Base-by-base conservation (phyloP, 2,888 invertebrate species). In the Linnaemya vulpina region DNA sequence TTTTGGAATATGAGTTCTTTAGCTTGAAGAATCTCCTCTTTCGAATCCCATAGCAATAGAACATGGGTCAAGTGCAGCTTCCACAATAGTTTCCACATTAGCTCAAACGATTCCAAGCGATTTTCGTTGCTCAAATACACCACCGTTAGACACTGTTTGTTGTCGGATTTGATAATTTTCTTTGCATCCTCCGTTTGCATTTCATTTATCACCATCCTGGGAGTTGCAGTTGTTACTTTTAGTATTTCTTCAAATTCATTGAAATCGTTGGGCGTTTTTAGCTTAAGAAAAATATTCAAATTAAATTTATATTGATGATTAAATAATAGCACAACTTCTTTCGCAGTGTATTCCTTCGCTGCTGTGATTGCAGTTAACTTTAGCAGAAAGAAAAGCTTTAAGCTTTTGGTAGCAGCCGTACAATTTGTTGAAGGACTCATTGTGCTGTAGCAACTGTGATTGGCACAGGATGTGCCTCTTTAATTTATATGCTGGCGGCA, bases 251-350 rank as follows among this genome's bases (percentile, higher is more conserved):
- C 46, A 46, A 35, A 58, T 38, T 63, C 68, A 3, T n/a, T 20
- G 20, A 9, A 1, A 8, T 65, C 9, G 1, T 22, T 4, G 3
- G 22, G n/a, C 1, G n/a, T 25, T 25, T 73, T 65, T 1, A 40
- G 5, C 5, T 73, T 80, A 10, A 84, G 9, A 43, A 80, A 84
- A 43, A 80, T 68, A 62, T 73, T 80, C 1, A 75, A 62, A 13
- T 84, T 46, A 40, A 76, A 73, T 43, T 62, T 46, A 49, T 55
- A 55, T 9, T 62, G n/a, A 15, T 30, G 15, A 60, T 84, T 76
- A 15, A 76, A 53, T 1, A 67, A 11, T 4, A 2, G 3, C 3
- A 84, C n/a, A 60, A 35, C n/a, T 25, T 84, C 70, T 1, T 58
- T 40, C 1, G 9, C 10, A 0, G 38, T 55, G 13, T 53, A 60